Conservation (phyloP, 2,113 vertebrate genomes). For the Salminus brasiliensis region DNA sequence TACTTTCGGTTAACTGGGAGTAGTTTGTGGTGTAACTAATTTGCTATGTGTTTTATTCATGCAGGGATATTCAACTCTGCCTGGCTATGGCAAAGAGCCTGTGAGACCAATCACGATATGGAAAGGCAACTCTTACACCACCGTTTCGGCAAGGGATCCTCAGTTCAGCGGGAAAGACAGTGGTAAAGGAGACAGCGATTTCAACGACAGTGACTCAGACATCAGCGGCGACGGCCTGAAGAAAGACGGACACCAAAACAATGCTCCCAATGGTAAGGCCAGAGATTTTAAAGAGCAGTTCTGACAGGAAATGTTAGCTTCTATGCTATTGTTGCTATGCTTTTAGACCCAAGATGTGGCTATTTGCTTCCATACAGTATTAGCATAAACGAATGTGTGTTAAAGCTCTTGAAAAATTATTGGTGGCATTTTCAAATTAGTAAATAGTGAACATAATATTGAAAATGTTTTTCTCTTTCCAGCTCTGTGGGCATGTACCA, state of each 20-base stretch:
- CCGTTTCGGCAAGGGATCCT: conserved; percentile 87
- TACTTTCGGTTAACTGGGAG: neutral
- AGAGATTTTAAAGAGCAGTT: too few species aligned
- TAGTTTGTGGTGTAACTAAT: conserved; percentile 37
- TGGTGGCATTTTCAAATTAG: too few species aligned
- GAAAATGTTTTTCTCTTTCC: neutral
- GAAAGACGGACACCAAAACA: conserved; percentile 85
- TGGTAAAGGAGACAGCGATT: conserved; percentile 97
- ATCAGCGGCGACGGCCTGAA: conserved; percentile 91
- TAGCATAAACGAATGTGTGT: too few species aligned
- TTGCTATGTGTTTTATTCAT: conserved; percentile 29
- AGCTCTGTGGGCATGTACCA: conserved; percentile 97
- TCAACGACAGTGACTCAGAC: conserved; percentile 96
- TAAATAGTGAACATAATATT: too few species aligned
- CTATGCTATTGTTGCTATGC: neutral
- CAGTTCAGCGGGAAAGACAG: conserved; percentile 98
- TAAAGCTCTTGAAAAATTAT: too few species aligned
- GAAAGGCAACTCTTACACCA: conserved; percentile 95
- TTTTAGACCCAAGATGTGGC: too few species aligned
- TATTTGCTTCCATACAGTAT: too few species aligned
- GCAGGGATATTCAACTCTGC: conserved; percentile 84
- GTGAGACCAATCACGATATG: conserved; percentile 89
- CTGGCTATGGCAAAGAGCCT: conserved; percentile 84
- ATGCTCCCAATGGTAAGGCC: conserved; percentile 87
- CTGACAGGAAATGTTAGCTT: too few species aligned